Evolutionary conservation across 2,797 vertebrate species (phyloP), one percentile per base, ranked within the genome.

Genomic region (Clarias fuscus): DNA sequence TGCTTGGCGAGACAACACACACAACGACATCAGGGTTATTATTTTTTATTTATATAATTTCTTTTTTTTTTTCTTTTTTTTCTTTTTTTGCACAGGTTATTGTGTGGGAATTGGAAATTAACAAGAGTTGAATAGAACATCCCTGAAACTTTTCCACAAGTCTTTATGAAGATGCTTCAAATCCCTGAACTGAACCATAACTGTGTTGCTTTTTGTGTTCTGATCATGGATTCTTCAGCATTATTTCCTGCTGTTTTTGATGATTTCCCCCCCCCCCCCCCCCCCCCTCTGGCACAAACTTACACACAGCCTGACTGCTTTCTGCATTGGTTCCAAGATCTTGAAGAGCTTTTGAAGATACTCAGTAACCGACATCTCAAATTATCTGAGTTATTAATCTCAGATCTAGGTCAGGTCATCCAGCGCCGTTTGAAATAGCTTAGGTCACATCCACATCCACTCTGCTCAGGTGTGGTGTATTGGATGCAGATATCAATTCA

Each of bases 1-100:
- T 80, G 76, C 62, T 78, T 91, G 87, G 90, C 85, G 7, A 79
- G 61, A 88, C 90, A 89, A 89, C 86, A 90, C 80, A 90, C 70
- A 78, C n/a, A 75, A 48, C 70, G 80, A 89, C 75, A 82, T 89
- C 83, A 88, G 75, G 59, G 5, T 8, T 48, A 11, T 11, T 48
- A 48, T 11, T 48, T 48, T 48, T 48, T 48, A 48, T 48, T 48
- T 2, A 48, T 48, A 48, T 48, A 11, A 48, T 48, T 48, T 43
- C 1, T 71, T 24, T 62, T 75, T 30, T 30, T 30, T 1, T 30
- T 30, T 30, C 30, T 30, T 30, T 14, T 4, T 48, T 43, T 75
- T n/a, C 48, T 71, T 48, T 85, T 87, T 84, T 27, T n/a, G 72
- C 48, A 37, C 61, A 81, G 88, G 86, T 77, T 58, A 77, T 27